These are phyloP conservation scores for Otocyon megalotis DNA, from an alignment of 2,113 vertebrate genomes.

Conservation along the genomic window DNA sequence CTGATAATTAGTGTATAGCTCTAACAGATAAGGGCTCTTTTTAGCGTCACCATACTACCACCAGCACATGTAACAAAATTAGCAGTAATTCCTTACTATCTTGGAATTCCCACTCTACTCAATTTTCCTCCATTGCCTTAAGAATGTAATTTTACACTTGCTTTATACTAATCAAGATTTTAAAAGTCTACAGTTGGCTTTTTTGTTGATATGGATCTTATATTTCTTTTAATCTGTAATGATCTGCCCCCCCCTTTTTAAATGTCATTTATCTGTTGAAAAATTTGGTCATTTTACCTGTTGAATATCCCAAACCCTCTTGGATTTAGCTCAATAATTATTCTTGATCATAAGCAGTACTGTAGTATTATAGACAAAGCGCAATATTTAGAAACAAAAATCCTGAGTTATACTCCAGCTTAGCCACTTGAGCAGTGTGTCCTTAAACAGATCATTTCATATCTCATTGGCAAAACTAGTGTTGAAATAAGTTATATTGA, in stretches of 20 bases:
- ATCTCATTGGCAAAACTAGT: conserved; percentile 13
- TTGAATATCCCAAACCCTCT: background rate
- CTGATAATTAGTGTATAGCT: background rate
- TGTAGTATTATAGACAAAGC: background rate
- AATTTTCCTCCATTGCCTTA: conserved; percentile 5
- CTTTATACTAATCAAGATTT: background rate
- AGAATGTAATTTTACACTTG: background rate
- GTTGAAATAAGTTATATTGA: background rate
- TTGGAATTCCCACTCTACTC: background rate
- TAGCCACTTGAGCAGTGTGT: background rate
- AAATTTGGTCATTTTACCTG: background rate
- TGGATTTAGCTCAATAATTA: conserved; percentile 27
- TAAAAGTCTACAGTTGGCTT: background rate
- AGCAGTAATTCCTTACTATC: background rate
- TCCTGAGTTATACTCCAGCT: background rate
- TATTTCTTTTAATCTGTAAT: conserved; percentile 11
- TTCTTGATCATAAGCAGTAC: background rate
- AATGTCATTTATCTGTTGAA: conserved; percentile 18
- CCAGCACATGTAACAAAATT: background rate
- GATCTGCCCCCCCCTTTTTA: background rate
- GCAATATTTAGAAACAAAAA: conserved; percentile 7
- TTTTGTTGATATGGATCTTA: background rate
- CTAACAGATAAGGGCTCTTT: background rate
- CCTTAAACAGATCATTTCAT: background rate
- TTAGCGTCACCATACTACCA: background rate